These are phyloP conservation scores for Proales similis DNA, from an alignment of 1,140 invertebrate genomes.

Conservation along the genomic window DNA sequence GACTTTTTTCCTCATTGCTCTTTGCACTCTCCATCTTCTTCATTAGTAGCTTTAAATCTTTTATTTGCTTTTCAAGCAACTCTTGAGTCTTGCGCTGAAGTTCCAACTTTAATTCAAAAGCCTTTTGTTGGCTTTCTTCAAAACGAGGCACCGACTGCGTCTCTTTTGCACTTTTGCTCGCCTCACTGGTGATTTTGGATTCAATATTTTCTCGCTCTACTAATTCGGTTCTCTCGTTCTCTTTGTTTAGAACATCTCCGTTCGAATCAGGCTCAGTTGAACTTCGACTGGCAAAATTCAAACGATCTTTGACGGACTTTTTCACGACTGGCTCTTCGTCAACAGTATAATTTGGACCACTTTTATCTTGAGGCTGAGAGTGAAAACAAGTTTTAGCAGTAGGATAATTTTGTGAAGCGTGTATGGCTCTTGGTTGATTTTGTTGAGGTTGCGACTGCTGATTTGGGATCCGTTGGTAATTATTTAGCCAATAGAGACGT, in stretches of 20 bases:
- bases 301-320: conserved; percentile 5
- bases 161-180: conserved; percentile 16
- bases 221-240: background rate
- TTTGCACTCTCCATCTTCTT: conserved; percentile 15
- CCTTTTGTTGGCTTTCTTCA: conserved; percentile 33
- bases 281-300: conserved; percentile 12
- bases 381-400: no score
- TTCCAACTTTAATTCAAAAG: conserved; percentile 8
- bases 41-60: conserved; percentile 33
- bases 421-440: background rate
- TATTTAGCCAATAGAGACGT: conserved; percentile 11
- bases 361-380: no score
- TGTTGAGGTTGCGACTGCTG: background rate
- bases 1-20: conserved; percentile 34
- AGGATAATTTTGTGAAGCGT: conserved; percentile 2
- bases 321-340: no score
- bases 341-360: no score
- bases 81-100: conserved; percentile 17
- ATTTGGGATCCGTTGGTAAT: conserved; percentile 4
- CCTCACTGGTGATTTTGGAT: conserved; percentile 9
- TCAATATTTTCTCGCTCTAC: conserved; percentile 1
- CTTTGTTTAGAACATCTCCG: conserved; percentile 12
- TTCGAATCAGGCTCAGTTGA: background rate
- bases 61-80: conserved; percentile 23
- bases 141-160: no score